Base-by-base conservation (phyloP, 1,140 invertebrate species). In the Drosophila willistoni region DNA sequence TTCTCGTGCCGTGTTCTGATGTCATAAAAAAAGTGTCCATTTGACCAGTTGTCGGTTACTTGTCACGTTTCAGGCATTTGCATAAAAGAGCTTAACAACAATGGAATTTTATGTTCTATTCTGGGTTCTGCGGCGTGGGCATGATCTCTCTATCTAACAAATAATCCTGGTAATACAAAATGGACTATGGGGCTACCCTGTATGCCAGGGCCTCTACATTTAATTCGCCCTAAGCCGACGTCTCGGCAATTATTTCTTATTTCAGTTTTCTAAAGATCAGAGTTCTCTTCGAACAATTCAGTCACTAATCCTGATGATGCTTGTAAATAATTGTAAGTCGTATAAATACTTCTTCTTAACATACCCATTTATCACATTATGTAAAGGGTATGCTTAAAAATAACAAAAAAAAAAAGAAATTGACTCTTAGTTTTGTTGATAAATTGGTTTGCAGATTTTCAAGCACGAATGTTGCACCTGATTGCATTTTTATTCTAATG, bases 11-110 rank as follows among this genome's bases (percentile, higher is more conserved):
- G 68, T 71, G 72, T 44, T 71, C 63, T 56, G 51, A 60, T 65
- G 63, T 63, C 71, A 78, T 77, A 64, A 77, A 70, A 42, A 68
- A 63, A 70, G 25, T 65, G 73, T 44, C 59, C 41, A 19, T 68
- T 63, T 44, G 56, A 36, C 56, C 29, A 36, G 65, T 61, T 51
- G 56, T 77, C 67, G 59, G 76, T 77, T 68, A 79, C 75, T 71
- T 87, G 82, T 86, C 82, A 86, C 82, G 82, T 86, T 86, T 86
- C 62, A 79, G 79, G 59, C 72, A 86, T 86, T 86, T 86, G 83
- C 82, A 86, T 87, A 69, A 51, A 70, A 62, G 70, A 75, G 59
- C 69, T 22, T 42, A 63, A 67, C 75, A 65, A 87, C 79, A 77
- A 76, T 79, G 71, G 83, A 73, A 77, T 83, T 81, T 73, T 64